Conservation (phyloP, 2,797 vertebrate species). For the Danio aesculapii region DNA sequence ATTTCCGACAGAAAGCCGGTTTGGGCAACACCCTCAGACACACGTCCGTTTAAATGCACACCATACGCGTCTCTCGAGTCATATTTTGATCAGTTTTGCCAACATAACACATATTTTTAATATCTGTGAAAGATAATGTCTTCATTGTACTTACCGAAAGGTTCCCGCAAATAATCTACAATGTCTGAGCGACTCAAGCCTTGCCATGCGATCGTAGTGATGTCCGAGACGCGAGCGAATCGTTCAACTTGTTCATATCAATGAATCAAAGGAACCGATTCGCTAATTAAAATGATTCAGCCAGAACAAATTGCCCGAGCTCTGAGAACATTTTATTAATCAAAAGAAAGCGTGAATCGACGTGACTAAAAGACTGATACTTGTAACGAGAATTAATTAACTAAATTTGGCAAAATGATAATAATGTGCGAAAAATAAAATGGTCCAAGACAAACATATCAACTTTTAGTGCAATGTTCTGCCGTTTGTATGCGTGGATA, state of each 20-base stretch:
- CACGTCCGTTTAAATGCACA: conserved; percentile 6
- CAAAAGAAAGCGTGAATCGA: neutral
- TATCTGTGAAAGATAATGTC: neutral
- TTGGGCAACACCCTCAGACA: conserved; percentile 49
- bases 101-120: neutral
- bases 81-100: neutral
- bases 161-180: conserved; percentile 28
- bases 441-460: neutral
- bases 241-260: neutral
- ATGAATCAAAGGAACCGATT: conserved; percentile 24
- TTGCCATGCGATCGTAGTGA: conserved; percentile 46
- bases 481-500: neutral
- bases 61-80: neutral
- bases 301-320: neutral
- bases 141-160: conserved; percentile 30
- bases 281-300: neutral
- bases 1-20: conserved; percentile 43
- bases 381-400: neutral
- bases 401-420: neutral
- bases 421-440: neutral
- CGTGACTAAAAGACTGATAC: neutral
- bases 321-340: neutral
- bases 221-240: conserved; percentile 21
- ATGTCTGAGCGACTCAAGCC: neutral
- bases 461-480: neutral